Conservation (phyloP, 2,888 invertebrate genomes). For the Zhuqinia jingwanae region DNA sequence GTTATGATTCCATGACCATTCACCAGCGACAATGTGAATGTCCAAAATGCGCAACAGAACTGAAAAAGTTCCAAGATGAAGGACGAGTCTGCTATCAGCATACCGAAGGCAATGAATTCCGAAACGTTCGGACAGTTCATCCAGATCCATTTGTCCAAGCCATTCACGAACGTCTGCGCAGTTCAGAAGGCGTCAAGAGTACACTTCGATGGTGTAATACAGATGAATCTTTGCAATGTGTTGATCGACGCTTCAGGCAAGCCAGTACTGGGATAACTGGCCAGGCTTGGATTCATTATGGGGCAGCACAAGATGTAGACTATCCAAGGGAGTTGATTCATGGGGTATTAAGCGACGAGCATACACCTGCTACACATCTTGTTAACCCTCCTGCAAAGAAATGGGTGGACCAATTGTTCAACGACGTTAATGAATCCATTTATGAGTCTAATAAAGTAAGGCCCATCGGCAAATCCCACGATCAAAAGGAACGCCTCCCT, state of each 20-base stretch:
- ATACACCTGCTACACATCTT: slow-evolving; percentile 78
- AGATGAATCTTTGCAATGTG: slow-evolving; percentile 76
- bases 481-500: slow-evolving; percentile 82
- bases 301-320: slow-evolving; percentile 77
- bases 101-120: slow-evolving; percentile 75
- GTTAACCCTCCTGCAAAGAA: slow-evolving; percentile 81
- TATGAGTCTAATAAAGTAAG: slow-evolving; percentile 82
- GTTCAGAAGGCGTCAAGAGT: slow-evolving; percentile 70
- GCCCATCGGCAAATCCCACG: slow-evolving; percentile 81
- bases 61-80: slow-evolving; percentile 59
- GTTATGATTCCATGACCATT: slow-evolving; percentile 76
- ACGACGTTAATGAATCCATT: slow-evolving; percentile 82
- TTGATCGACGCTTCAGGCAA: slow-evolving; percentile 75
- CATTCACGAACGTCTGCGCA: slow-evolving; percentile 71
- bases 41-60: slow-evolving; percentile 67
- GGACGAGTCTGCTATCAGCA: slow-evolving; percentile 73
- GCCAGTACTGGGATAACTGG: slow-evolving; percentile 72
- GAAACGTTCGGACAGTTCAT: slow-evolving; percentile 61
- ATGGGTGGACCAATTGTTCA: slow-evolving; percentile 82
- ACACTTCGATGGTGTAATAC: slow-evolving; percentile 75
- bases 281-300: slow-evolving; percentile 76
- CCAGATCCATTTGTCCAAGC: slow-evolving; percentile 72
- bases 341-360: slow-evolving; percentile 71
- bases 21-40: slow-evolving; percentile 78
- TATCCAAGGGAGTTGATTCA: slow-evolving; percentile 75